Conservation (phyloP, 2,113 vertebrate genomes). For the Helogale parvula region DNA sequence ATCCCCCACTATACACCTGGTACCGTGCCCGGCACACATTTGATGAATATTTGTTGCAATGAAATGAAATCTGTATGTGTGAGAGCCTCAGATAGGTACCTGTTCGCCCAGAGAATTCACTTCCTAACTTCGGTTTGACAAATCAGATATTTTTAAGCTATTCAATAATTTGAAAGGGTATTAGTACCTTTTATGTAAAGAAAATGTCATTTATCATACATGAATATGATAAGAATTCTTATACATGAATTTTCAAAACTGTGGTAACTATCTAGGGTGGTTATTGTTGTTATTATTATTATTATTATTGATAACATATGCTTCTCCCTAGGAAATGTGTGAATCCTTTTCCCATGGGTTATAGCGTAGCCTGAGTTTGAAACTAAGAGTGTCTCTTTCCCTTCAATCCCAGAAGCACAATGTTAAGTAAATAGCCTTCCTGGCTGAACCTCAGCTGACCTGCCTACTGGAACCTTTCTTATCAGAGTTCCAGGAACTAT, state of each 20-base stretch:
- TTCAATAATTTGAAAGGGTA: background rate
- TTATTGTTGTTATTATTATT: background rate
- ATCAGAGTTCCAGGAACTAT: constrained; percentile 72
- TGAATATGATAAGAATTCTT: background rate
- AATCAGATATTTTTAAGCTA: background rate
- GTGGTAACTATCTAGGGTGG: background rate
- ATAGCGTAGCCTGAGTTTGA: background rate
- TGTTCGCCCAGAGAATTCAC: background rate
- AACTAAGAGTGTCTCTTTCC: background rate
- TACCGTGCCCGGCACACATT: background rate
- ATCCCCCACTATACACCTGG: background rate
- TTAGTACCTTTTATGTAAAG: background rate
- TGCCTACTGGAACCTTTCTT: constrained; percentile 59
- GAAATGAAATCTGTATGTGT: background rate
- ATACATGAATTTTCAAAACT: background rate
- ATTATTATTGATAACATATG: background rate
- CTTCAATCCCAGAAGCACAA: background rate
- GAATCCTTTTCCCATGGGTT: background rate
- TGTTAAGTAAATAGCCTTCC: constrained; percentile 46
- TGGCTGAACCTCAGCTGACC: constrained; percentile 63
- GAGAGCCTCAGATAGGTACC: background rate
- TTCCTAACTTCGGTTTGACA: background rate
- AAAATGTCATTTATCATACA: background rate
- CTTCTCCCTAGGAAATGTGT: constrained; percentile 16
- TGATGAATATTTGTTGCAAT: background rate